Conservation (phyloP, 1,140 invertebrate species). For the Bombus haemorrhoidalis region DNA sequence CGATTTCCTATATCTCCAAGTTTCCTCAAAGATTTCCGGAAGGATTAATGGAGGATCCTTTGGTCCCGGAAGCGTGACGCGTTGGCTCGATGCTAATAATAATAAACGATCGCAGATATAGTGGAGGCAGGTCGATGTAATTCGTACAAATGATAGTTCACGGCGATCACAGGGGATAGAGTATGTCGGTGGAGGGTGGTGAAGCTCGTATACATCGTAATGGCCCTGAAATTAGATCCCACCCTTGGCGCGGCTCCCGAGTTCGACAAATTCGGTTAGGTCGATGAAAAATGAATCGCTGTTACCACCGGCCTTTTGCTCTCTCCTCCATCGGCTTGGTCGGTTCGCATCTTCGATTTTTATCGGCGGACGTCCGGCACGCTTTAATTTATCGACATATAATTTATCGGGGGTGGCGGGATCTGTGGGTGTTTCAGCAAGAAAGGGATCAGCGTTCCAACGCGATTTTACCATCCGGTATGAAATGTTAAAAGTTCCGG, state of each 20-base stretch:
- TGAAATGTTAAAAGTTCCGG: not conserved
- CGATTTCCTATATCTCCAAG: not conserved
- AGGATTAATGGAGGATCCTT: slow-evolving; percentile 25
- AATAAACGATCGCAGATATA: slow-evolving; percentile 77
- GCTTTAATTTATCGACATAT: slow-evolving; percentile 54
- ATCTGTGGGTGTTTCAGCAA: not conserved
- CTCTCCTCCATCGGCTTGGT: not conserved
- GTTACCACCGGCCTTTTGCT: slow-evolving; percentile 42
- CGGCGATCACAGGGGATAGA: slow-evolving; percentile 67
- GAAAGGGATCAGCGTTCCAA: not conserved
- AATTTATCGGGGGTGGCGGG: slow-evolving; percentile 38
- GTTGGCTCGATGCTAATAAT: slow-evolving; percentile 76
- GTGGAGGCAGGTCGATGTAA: slow-evolving; percentile 70
- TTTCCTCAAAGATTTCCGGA: not conserved
- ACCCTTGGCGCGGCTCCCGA: slow-evolving; percentile 74
- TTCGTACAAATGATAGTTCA: slow-evolving; percentile 81
- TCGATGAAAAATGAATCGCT: slow-evolving; percentile 78
- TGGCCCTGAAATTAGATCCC: slow-evolving; percentile 79
- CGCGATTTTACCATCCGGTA: slow-evolving; percentile 29
- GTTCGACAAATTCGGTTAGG: slow-evolving; percentile 81
- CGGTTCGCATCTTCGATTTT: slow-evolving; percentile 54
- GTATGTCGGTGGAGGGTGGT: slow-evolving; percentile 23
- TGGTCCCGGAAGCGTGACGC: slow-evolving; percentile 68
- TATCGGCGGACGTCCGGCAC: slow-evolving; percentile 37
- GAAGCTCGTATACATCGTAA: slow-evolving; percentile 75